phyloP scores from a whole-genome alignment of 1,140 invertebrate species.

The Lithobius niger region DNA sequence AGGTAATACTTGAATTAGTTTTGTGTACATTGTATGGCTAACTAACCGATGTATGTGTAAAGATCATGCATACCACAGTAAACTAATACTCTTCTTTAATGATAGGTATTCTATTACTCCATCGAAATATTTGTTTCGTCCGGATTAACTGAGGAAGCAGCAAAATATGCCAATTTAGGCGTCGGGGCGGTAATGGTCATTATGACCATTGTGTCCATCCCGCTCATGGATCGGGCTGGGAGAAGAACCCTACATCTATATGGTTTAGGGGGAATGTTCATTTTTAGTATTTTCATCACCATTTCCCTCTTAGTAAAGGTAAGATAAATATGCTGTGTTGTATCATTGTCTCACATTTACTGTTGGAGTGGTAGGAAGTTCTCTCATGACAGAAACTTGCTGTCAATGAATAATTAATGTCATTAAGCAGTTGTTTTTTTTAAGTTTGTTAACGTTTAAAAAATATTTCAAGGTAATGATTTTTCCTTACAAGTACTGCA shows the following conservation, averaged over 20 bases:
- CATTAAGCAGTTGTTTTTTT: too few species aligned
- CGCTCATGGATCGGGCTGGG: conserved; percentile 89
- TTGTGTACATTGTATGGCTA: too few species aligned
- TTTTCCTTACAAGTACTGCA: too few species aligned
- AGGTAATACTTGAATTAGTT: too few species aligned
- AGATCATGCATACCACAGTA: too few species aligned
- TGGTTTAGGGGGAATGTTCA: conserved; percentile 91
- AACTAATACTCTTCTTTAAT: conserved; percentile 7
- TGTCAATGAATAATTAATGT: too few species aligned
- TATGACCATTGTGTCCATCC: conserved; percentile 91
- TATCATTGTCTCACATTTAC: too few species aligned
- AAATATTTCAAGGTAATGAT: too few species aligned
- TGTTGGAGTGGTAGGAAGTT: too few species aligned
- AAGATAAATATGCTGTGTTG: conserved; percentile 28
- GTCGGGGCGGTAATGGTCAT: conserved; percentile 93
- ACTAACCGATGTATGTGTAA: too few species aligned
- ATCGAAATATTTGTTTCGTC: conserved; percentile 78
- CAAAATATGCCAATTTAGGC: conserved; percentile 85
- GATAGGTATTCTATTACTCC: conserved; percentile 92
- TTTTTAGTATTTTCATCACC: conserved; percentile 93
- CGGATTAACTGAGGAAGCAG: conserved; percentile 55
- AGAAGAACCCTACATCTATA: conserved; percentile 85
- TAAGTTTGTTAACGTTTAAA: too few species aligned
- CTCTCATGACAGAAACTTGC: too few species aligned
- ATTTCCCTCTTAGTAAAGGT: conserved; percentile 90